Evolutionary conservation across 2,113 vertebrate genomes (phyloP).

Genomic region (Myotis lucifugus): DNA sequence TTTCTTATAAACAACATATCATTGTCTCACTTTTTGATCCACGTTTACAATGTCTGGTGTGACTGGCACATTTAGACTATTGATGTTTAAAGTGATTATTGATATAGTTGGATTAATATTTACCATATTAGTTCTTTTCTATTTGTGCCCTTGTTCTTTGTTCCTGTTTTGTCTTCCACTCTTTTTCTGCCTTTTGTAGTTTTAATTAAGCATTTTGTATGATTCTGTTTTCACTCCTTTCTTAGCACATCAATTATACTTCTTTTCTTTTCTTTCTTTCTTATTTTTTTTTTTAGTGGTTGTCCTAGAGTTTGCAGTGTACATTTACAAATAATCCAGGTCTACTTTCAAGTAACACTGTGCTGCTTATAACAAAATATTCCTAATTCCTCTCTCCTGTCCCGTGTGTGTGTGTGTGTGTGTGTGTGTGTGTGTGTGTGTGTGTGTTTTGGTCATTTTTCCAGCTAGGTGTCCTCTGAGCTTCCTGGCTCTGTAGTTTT

Average conservation of each 20-base stretch:
- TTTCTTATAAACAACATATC: background rate
- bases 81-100: slow-evolving; percentile 5
- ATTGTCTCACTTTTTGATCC: background rate
- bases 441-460: background rate
- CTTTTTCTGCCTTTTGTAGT: background rate
- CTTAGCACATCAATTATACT: background rate
- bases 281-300: background rate
- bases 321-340: background rate
- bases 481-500: background rate
- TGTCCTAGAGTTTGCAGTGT: background rate
- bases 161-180: background rate
- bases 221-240: background rate
- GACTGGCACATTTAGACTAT: background rate
- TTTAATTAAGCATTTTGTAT: background rate
- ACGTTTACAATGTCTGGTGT: background rate
- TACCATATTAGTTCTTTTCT: background rate
- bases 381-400: background rate
- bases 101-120: background rate
- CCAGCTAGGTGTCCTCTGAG: background rate
- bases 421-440: no score
- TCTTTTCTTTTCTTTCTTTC: background rate
- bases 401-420: background rate
- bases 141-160: background rate
- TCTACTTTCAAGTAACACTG: background rate
- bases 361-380: background rate